Base-by-base conservation (phyloP, 2,888 invertebrate species). In the Ernsta delagoae region DNA sequence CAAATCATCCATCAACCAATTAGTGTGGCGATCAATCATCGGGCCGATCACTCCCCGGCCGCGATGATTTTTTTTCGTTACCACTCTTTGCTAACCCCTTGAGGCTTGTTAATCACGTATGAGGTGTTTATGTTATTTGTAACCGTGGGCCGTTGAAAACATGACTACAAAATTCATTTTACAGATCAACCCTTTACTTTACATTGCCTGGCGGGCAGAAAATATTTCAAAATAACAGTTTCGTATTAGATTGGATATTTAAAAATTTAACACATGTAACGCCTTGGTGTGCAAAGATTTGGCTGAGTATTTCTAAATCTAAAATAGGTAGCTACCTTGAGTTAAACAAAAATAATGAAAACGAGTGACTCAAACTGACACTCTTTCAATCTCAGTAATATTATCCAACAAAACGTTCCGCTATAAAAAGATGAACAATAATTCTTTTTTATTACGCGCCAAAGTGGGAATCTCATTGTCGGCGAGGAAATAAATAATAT, bases 1-100 rank as follows among this genome's bases (percentile, higher is more conserved):
- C 69, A 43, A 71, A 74, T 93, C 95, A 96, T 96, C 96, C 95
- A 96, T 96, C 96, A 96, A 94, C 95, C 96, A 96, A 96, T 96
- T 96, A 96, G 95, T 89, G 76, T 80, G 80, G 84, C 93, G 95
- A 96, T 96, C 96, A 95, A 96, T 96, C 96, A 96, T 96, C 94
- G 90, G 84, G 77, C 86, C 86, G 90, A 92, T 92, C 90, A 89
- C 91, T 89, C 91, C 92, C 91, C 79, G 89, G 85, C 84, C 84
- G 75, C 85, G 83, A 89, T 89, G 85, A 89, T 79, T 91, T 90
- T 91, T 41, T 89, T 68, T 63, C 50, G 68, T 43, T 62, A 83
- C 83, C 84, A 86, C 85, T 87, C 84, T 86, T 60, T 83, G 80
- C 75, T 75, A 73, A 77, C 78, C 90, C 73, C 85, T 69, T 72